phyloP scores from a whole-genome alignment of 53 echinoderm and acorn worm species.

The Henricia sp. region DNA sequence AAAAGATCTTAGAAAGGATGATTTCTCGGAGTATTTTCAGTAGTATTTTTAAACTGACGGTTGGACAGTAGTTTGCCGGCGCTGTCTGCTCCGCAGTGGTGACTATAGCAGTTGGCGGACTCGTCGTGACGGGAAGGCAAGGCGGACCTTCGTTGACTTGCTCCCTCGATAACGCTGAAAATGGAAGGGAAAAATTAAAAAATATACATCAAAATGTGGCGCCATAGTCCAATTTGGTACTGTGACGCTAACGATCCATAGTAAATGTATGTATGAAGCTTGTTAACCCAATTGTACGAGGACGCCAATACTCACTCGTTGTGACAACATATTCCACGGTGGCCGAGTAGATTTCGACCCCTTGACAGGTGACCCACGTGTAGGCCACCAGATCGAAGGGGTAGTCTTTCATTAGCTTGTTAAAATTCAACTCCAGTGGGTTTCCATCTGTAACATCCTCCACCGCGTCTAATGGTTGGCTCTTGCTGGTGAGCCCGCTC shows the following conservation, averaged over 20 bases:
- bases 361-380: neutral
- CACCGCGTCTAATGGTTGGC: neutral
- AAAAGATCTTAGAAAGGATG: neutral
- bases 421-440: neutral
- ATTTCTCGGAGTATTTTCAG: neutral
- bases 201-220: neutral
- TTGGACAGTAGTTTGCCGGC: neutral
- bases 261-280: too few relatives aligned
- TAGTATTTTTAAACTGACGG: neutral
- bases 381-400: conserved; percentile 17
- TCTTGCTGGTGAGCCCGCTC: neutral
- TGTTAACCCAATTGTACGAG: too few relatives aligned
- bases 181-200: neutral
- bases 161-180: neutral
- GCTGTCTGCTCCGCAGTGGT: neutral
- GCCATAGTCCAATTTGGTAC: neutral
- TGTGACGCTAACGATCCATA: too few relatives aligned
- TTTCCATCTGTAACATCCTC: neutral
- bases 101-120: neutral
- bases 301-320: conserved; percentile 1
- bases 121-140: too few relatives aligned
- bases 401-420: neutral
- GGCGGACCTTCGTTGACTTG: too few relatives aligned
- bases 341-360: neutral
- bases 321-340: neutral